A percentile compares a stretch with the other conserved stretches of the same genome.
phyloP scores from a whole-genome alignment of 1,140 invertebrate species.

The silkworm (Bombyx mori) region DNA sequence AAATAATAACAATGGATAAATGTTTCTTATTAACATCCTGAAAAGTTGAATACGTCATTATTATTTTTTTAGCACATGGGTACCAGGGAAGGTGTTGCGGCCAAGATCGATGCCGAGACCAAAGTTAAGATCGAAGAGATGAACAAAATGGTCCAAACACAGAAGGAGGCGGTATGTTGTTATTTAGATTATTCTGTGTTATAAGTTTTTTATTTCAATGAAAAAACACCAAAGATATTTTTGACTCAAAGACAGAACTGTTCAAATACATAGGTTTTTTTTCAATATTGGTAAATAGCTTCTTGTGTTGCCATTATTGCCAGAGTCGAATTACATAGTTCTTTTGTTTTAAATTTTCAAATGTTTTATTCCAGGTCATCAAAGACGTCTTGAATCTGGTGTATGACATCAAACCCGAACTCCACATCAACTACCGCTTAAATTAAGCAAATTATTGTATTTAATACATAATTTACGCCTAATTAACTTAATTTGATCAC shows the following conservation, averaged over 20 bases:
- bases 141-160: conserved; percentile 81
- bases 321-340: too few species aligned
- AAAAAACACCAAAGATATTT: too few species aligned
- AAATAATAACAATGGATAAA: too few species aligned
- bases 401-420: conserved; percentile 90
- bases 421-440: conserved; percentile 86
- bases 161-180: conserved; percentile 81
- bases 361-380: conserved; percentile 78
- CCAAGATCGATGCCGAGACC: conserved; percentile 90
- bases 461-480: conserved; percentile 23
- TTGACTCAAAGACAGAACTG: too few species aligned
- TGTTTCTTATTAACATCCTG: too few species aligned
- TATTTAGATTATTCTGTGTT: neutral
- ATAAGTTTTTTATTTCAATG: neutral
- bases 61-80: conserved; percentile 83
- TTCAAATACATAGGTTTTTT: too few species aligned
- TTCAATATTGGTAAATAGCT: too few species aligned
- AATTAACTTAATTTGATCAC: conserved; percentile 17
- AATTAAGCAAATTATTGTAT: conserved; percentile 29
- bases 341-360: too few species aligned
- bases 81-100: conserved; percentile 90
- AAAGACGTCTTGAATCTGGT: conserved; percentile 85
- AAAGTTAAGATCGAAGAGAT: conserved; percentile 88
- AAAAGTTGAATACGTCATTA: too few species aligned
- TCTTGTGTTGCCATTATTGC: too few species aligned